Percentiles rank a stretch among this genome's conserved stretches.
These are phyloP conservation scores for Corapipo altera DNA, from an alignment of 2,113 vertebrate species.

Conservation along the genomic window DNA sequence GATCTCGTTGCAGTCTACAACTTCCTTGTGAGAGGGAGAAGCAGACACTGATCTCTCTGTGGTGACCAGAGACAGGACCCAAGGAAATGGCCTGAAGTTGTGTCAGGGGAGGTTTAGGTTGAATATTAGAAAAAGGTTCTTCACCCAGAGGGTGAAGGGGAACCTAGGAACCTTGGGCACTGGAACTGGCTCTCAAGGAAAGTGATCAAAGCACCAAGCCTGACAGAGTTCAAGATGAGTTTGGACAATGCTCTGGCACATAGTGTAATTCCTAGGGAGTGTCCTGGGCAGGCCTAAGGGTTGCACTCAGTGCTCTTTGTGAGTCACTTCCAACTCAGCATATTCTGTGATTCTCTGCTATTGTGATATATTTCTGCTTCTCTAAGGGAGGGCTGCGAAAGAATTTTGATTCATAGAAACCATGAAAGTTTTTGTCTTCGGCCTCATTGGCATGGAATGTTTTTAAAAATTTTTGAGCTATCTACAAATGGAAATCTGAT, in stretches of 20 bases:
- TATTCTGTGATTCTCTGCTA: background rate
- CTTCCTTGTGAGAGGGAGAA: background rate
- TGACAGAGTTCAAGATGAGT: background rate
- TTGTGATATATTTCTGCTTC: background rate
- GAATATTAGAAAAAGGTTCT: background rate
- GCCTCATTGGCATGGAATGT: background rate
- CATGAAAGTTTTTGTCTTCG: background rate
- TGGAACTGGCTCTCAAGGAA: background rate
- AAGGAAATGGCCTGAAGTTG: background rate
- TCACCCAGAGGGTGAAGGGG: background rate
- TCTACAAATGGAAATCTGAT: background rate
- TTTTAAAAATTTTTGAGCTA: background rate
- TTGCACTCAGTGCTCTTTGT: background rate
- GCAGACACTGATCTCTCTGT: background rate
- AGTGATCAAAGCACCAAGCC: background rate
- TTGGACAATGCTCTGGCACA: background rate
- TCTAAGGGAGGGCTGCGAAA: background rate
- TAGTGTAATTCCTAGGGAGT: background rate
- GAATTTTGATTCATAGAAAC: background rate
- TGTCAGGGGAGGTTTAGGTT: background rate
- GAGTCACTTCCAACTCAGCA: background rate
- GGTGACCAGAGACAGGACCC: background rate
- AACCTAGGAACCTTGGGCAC: too few relatives aligned
- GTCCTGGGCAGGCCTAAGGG: background rate
- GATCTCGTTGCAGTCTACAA: background rate